Evolutionary conservation across 2,113 vertebrate species (phyloP), one percentile per base, ranked within the genome.

Genomic region (Syngnathus typhle): DNA sequence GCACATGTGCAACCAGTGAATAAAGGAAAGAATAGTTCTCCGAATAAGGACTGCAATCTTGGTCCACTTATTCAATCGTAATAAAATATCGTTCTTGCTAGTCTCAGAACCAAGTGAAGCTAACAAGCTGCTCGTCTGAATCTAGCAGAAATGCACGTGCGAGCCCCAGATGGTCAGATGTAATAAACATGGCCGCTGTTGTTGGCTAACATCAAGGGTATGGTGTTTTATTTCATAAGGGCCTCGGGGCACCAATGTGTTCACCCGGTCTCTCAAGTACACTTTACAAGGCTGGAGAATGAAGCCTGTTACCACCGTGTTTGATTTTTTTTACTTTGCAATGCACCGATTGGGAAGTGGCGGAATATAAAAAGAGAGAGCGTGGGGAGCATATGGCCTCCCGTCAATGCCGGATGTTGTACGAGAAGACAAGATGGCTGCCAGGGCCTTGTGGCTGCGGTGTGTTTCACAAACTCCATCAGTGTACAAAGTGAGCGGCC

Each of bases 361-460:
- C 70, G 69, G 60, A 77, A 81, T 79, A 32, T 32, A 32, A 32
- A 81, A 77, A 7, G 15, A 67, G 70, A 58, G 56, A 52, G 68
- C 55, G 41, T 60, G 67, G 71, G 60, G 63, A 37, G 75, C 0
- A 84, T 75, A 64, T 78, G 85, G 84, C 73, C 77, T 79, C 84
- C 79, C 65, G 71, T 75, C 67, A 75, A 70, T 71, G 82, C 85
- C 79, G 88, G 86, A 90, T 91, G 88, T 90, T 89, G 89, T 78
- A 86, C 74, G 70, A 61, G 39, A 82, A 84, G 80, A 80, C 89
- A 85, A 85, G 83, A 85, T 82, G 81, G 72, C 69, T 62, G 68
- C 46, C 64, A 61, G 68, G 52, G 73, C 51, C 77, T 72, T 84
- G 85, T 77, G 83, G 88, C 85, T 73, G 80, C 65, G 78, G 82